phyloP scores from a whole-genome alignment of 2,797 vertebrate genomes.

The Amniataba percoides region DNA sequence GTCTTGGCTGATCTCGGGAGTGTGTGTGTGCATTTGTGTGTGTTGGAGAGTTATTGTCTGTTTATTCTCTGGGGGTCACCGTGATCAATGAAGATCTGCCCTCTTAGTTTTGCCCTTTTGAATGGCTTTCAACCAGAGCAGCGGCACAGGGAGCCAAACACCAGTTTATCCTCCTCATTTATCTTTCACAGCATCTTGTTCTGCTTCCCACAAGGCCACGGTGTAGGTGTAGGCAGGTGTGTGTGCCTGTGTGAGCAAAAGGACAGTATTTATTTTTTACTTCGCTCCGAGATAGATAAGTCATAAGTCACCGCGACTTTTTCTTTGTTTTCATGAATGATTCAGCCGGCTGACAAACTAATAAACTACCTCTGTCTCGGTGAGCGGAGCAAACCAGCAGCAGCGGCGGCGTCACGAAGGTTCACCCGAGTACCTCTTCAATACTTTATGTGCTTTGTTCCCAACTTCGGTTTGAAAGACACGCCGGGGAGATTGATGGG shows the following conservation, averaged over 20 bases:
- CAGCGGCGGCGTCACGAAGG: neutral
- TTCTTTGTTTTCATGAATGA: constrained; percentile 60
- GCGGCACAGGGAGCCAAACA: constrained; percentile 42
- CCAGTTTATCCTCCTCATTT: constrained; percentile 51
- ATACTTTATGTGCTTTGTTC: constrained; percentile 22
- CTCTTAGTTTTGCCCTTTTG: constrained; percentile 54
- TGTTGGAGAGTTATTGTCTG: constrained; percentile 39
- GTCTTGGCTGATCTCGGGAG: neutral
- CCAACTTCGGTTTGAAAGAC: constrained; percentile 4
- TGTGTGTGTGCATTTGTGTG: constrained; percentile 16
- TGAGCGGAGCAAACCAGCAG: constrained; percentile 5
- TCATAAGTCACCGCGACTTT: constrained; percentile 55
- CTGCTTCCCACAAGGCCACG: constrained; percentile 27
- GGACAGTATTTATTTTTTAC: constrained; percentile 36
- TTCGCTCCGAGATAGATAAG: constrained; percentile 32
- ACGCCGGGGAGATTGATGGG: constrained; percentile 11
- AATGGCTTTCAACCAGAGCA: constrained; percentile 35
- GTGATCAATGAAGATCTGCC: constrained; percentile 60
- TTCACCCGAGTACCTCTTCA: constrained; percentile 14
- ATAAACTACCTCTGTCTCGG: constrained; percentile 21
- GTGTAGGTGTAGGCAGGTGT: neutral
- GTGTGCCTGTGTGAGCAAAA: constrained; percentile 8
- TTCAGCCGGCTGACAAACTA: constrained; percentile 49
- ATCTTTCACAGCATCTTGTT: constrained; percentile 57
- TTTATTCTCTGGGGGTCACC: constrained; percentile 32